phyloP scores from a whole-genome alignment of 1,140 invertebrate genomes.

The Pentalonia nigronervosa region DNA sequence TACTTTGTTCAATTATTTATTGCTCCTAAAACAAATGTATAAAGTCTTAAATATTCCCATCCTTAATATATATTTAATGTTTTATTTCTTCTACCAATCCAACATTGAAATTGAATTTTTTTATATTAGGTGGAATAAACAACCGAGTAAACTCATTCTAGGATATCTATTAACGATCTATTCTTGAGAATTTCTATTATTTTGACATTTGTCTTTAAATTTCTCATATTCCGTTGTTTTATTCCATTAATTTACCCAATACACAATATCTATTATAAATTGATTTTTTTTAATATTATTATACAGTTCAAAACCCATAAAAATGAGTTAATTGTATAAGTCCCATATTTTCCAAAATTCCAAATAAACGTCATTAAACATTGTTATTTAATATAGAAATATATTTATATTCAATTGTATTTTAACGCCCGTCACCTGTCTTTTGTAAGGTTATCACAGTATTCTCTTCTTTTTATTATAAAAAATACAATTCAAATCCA shows the following conservation, averaged over 20 bases:
- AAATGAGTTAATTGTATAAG: not conserved
- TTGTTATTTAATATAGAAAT: not conserved
- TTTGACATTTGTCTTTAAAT: not conserved
- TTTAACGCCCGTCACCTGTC: too few relatives aligned
- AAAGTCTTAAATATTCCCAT: not conserved
- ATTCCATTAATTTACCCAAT: not conserved
- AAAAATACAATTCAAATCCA: too few relatives aligned
- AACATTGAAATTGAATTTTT: not conserved
- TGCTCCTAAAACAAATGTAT: not conserved
- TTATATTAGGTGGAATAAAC: not conserved
- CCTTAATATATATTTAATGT: not conserved
- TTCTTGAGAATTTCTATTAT: not conserved
- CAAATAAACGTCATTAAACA: not conserved
- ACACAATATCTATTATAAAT: too few relatives aligned
- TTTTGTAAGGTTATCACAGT: too few relatives aligned
- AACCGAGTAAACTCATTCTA: not conserved
- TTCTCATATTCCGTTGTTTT: not conserved
- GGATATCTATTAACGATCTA: not conserved
- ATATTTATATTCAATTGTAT: too few relatives aligned
- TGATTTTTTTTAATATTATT: not conserved
- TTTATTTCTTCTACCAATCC: not conserved
- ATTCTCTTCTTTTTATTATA: too few relatives aligned
- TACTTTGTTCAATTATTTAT: not conserved
- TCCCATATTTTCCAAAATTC: not conserved
- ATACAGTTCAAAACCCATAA: not conserved